Base-by-base conservation (phyloP, 92 coral and sea anemone species). In the Paragorgia papillata region DNA sequence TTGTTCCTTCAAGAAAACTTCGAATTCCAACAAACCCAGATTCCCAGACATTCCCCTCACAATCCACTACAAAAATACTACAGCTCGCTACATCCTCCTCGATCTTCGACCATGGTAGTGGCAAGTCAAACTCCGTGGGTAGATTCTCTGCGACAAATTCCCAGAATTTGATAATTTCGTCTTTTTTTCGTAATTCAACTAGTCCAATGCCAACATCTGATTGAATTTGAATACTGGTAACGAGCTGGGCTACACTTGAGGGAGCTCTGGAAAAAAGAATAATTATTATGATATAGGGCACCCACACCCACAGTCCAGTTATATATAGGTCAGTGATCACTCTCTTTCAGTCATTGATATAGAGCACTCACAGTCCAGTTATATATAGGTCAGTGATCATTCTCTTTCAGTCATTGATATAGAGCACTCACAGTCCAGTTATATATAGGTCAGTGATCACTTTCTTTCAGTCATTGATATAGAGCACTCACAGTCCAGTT, bases 101-200 rank as follows among this genome's bases (percentile, higher is more conserved):
- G 19, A 15, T n/a, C 24, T 71, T 15, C 63, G 15, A 51, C 76
- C 59, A 69, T 0, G 80, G 62, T 24, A 86, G 74, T 46, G 92
- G 83, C 20, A 94, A 78, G 39, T 79, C 9, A 75, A 86, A 90
- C 9, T 33, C 71, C 39, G 13, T 55, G 10, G 97, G 94, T 19
- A 92, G 94, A 57, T 79, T 34, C 31, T 83, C 51, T 20, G 64
- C 88, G 4, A 86, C 89, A 79, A 94, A 94, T 54, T 94, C 98
- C 97, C 97, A 91, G 69, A 91, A 92, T 31, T 85, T 80, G 53
- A 70, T 84, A 26, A 94, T 90, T 49, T 91, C 90, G 19, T 93
- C 87, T 80, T 87, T 85, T 80, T 66, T 70, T 24, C 92, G 92
- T 18, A 91, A 75, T 53, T 94, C 98, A 25, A 94, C 73, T 41